A percentile compares a stretch with the other conserved stretches of the same genome.
Evolutionary conservation across 2,113 vertebrate species (phyloP).

Genomic region (Orycteropus afer): DNA sequence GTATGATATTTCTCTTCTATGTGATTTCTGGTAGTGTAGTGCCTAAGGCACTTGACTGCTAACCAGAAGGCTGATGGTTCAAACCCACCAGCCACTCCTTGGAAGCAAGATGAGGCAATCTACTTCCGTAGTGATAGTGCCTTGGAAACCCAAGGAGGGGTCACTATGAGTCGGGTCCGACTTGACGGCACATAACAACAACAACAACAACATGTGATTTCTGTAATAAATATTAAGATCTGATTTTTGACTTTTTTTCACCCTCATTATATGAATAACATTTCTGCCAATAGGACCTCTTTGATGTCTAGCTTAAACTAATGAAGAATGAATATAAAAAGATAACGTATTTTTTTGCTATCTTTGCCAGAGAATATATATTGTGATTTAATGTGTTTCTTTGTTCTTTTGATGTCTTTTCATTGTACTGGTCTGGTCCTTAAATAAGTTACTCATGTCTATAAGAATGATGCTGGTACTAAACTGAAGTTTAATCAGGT

Average conservation of each 20-base stretch:
- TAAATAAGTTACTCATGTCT: neutral
- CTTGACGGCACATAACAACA: too few species aligned
- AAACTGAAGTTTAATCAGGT: neutral
- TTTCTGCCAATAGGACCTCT: neutral
- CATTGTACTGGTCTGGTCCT: neutral
- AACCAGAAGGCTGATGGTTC: too few species aligned
- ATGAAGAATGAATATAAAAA: slow-evolving; percentile 33
- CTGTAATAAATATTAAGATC: neutral
- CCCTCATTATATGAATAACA: neutral
- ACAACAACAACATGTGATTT: too few species aligned
- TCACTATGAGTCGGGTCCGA: too few species aligned
- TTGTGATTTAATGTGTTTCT: neutral
- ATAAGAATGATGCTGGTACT: neutral
- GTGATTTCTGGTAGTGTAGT: too few species aligned
- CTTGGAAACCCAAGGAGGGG: too few species aligned
- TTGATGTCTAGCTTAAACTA: slow-evolving; percentile 3
- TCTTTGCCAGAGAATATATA: neutral
- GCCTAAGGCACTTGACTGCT: too few species aligned
- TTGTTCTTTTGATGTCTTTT: neutral
- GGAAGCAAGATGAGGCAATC: too few species aligned
- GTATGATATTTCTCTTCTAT: slow-evolving; percentile 14
- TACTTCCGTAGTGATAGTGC: too few species aligned
- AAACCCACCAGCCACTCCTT: too few species aligned
- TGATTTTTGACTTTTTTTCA: slow-evolving; percentile 17
- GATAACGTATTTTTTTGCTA: too few species aligned